Percentiles rank a stretch among this genome's conserved stretches.
These are phyloP conservation scores for Aldrovandia affinis DNA, from an alignment of 2,797 vertebrate genomes.

Conservation along the genomic window DNA sequence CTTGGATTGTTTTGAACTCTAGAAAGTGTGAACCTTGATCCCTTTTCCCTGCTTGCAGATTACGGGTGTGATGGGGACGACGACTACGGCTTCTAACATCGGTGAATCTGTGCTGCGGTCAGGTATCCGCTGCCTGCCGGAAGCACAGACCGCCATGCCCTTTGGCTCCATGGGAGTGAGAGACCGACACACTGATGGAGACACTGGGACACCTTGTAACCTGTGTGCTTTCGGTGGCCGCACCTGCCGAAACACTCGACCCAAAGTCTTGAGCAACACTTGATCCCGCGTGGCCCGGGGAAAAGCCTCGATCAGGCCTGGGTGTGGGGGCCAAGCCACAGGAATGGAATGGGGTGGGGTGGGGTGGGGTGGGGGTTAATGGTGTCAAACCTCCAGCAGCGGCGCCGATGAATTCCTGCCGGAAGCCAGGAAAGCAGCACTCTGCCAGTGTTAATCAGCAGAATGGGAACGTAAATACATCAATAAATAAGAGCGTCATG, in stretches of 20 bases:
- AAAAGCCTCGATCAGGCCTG: not conserved
- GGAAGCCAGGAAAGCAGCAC: not conserved
- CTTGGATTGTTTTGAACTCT: not conserved
- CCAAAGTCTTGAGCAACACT: not conserved
- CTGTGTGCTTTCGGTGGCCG: not conserved
- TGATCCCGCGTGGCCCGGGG: not conserved
- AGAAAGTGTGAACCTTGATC: not conserved
- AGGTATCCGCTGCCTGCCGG: not conserved
- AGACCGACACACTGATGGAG: not conserved
- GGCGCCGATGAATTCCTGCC: not conserved
- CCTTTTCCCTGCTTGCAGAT: slow-evolving; percentile 68
- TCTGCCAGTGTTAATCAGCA: slow-evolving; percentile 7
- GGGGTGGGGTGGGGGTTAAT: not conserved
- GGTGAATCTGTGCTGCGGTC: slow-evolving; percentile 32
- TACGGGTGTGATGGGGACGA: slow-evolving; percentile 88
- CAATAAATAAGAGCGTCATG: not conserved
- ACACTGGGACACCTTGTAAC: not conserved
- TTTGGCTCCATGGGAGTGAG: not conserved
- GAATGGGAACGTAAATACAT: slow-evolving; percentile 22
- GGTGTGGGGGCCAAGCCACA: not conserved
- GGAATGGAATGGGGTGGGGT: not conserved
- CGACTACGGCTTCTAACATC: slow-evolving; percentile 77
- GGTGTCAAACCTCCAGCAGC: not conserved
- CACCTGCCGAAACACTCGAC: not conserved
- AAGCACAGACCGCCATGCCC: not conserved